Evolutionary conservation across 2,113 vertebrate genomes (phyloP).

Genomic region (Tylochromis polylepis): DNA sequence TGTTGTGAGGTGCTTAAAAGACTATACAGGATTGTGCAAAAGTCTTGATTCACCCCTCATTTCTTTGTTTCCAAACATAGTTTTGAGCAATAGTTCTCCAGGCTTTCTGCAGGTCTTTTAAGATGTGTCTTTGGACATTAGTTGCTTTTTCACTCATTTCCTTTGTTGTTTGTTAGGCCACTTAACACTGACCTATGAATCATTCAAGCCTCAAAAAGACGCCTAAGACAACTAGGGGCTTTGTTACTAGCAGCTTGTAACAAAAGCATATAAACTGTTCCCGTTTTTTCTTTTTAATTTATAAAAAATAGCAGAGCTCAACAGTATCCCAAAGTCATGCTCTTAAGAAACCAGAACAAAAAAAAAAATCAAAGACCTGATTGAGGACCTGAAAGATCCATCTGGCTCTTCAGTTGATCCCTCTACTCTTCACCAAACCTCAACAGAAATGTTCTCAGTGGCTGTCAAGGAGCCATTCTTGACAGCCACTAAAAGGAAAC

Average conservation of each 20-base stretch:
- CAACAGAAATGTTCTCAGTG: background rate
- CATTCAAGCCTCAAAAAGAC: background rate
- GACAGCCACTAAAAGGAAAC: no score
- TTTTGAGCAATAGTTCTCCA: background rate
- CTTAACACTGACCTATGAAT: background rate
- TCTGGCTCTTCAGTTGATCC: background rate
- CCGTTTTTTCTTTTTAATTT: background rate
- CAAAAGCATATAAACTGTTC: background rate
- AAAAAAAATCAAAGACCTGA: background rate
- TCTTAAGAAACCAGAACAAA: background rate
- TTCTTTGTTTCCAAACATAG: background rate
- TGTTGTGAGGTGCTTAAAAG: background rate
- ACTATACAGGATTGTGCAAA: background rate
- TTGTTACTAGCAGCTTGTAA: background rate
- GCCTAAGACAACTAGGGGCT: background rate
- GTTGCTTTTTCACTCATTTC: background rate
- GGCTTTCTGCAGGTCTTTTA: background rate
- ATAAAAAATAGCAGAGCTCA: background rate
- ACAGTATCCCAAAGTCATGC: background rate
- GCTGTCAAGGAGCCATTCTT: background rate
- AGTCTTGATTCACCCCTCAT: background rate
- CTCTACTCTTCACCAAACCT: background rate
- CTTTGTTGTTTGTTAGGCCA: background rate
- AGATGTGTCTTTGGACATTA: background rate
- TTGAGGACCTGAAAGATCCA: background rate